phyloP scores from a whole-genome alignment of 53 echinoderm and acorn worm genomes.

The Arbacia lixula region DNA sequence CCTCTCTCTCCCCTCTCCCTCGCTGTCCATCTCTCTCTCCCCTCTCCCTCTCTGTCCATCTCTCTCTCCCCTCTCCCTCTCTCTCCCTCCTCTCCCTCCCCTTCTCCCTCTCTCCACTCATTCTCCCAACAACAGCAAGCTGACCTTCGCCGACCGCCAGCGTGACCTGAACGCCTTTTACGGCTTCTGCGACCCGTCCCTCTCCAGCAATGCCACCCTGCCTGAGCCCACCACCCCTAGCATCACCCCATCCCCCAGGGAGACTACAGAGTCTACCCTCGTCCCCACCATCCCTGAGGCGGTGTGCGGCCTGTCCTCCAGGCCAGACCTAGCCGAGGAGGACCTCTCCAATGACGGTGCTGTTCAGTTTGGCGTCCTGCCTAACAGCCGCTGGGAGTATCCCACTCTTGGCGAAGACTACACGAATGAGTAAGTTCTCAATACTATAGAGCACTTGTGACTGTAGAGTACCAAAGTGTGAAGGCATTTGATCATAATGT shows the following conservation, averaged over 20 bases:
- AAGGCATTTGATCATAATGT: no score
- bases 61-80: no score
- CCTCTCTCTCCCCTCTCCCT: no score
- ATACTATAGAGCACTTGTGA: no score
- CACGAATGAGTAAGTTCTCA: no score
- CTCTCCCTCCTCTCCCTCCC: no score
- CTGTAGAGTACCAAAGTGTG: no score
- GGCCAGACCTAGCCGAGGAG: neutral
- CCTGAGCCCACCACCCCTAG: neutral
- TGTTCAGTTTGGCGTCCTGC: conserved; percentile 75
- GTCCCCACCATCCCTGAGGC: neutral
- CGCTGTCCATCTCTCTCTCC: no score
- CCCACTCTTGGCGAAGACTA: conserved; percentile 26
- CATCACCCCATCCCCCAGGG: neutral
- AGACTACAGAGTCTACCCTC: neutral
- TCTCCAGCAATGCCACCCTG: neutral
- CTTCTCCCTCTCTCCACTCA: no score
- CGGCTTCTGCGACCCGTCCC: conserved; percentile 10
- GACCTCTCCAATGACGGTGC: conserved; percentile 76
- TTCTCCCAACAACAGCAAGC: neutral
- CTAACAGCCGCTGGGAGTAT: conserved; percentile 70
- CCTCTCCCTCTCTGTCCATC: no score
- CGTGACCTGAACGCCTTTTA: conserved; percentile 25
- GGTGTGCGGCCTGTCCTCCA: conserved; percentile 11
- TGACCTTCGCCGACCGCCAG: conserved; percentile 36